phyloP scores from a whole-genome alignment of 2,888 invertebrate species.

The Lasioglossum marginatum region DNA sequence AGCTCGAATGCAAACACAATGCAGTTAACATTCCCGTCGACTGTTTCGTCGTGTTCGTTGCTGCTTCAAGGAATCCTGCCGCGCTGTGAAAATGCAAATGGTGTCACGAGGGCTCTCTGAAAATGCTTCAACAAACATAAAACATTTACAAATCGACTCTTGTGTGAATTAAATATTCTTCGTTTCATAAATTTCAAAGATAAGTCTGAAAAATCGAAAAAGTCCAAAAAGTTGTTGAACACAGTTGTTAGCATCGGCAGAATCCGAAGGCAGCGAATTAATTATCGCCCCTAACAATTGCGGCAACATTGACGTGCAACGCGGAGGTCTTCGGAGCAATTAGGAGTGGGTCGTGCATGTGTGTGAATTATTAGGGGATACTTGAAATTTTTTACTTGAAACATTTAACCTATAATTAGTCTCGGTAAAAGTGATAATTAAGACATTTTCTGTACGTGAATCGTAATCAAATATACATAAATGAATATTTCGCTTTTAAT shows the following conservation, averaged over 20 bases:
- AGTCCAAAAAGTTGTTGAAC: neutral
- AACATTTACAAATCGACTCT: neutral
- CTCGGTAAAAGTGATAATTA: neutral
- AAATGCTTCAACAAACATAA: neutral
- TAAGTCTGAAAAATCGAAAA: neutral
- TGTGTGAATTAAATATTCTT: neutral
- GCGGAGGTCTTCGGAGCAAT: neutral
- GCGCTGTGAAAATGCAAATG: neutral
- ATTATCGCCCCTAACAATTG: neutral
- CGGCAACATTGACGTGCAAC: neutral
- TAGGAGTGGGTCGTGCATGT: neutral
- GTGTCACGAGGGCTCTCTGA: neutral
- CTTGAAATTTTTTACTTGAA: neutral
- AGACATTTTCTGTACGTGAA: neutral
- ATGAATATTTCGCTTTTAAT: neutral
- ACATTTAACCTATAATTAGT: neutral
- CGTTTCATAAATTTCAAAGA: neutral
- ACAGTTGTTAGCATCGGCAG: neutral
- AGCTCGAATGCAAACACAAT: neutral
- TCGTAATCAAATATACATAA: neutral
- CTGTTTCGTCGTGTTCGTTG: neutral
- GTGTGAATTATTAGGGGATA: neutral
- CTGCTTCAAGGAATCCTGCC: neutral
- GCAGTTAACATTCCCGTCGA: neutral
- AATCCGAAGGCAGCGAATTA: neutral